Base-by-base conservation (phyloP, 2,113 vertebrate species). In the Sinocyclocheilus anshuiensis region DNA sequence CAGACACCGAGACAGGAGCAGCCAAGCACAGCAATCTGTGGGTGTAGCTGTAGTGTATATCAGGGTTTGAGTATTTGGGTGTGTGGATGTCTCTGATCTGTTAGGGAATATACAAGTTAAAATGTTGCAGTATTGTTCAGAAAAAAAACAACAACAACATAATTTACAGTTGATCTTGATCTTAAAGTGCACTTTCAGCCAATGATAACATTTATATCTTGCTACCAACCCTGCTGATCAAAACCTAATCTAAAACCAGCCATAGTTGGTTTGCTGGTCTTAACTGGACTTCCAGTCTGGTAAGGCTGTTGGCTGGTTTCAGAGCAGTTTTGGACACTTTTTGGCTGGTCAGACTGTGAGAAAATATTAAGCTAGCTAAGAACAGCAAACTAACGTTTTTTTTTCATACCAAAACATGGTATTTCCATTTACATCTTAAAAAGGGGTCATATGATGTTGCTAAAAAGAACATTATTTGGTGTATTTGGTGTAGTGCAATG, bases 21-120 rank as follows among this genome's bases (percentile, higher is more conserved):
- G 85, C 84, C 83, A 88, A 90, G 77, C 79, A 26, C 76, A 78
- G 67, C 82, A 88, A 80, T 84, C 50, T 79, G 77, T 80, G 84
- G 72, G 77, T 85, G 45, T 39, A 39, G 6, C 6, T 39, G 39
- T 39, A 39, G 39, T 39, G 71, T 42, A 33, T 81, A 80, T 86
- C 77, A 22, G 67, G 15, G 63, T 59, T 75, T 10, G 77, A 20
- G 48, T 69, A 83, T 81, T 63, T 53, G n/a, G n/a, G 77, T 72
- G 80, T 15, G 77, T 67, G 53, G 11, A 29, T 12, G 79, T 59
- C 57, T 75, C 55, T n/a, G 50, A 48, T 29, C n/a, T 22, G 8
- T 78, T 59, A 3, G 22, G 29, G n/a, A 33, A 50, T 59, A 26
- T 33, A 57, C 36, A 45, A 24, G 57, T 63, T 3, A 61, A 69